Evolutionary conservation across 2,797 vertebrate genomes (phyloP), one percentile per base, ranked within the genome.

Genomic region (Lepus townsendii): DNA sequence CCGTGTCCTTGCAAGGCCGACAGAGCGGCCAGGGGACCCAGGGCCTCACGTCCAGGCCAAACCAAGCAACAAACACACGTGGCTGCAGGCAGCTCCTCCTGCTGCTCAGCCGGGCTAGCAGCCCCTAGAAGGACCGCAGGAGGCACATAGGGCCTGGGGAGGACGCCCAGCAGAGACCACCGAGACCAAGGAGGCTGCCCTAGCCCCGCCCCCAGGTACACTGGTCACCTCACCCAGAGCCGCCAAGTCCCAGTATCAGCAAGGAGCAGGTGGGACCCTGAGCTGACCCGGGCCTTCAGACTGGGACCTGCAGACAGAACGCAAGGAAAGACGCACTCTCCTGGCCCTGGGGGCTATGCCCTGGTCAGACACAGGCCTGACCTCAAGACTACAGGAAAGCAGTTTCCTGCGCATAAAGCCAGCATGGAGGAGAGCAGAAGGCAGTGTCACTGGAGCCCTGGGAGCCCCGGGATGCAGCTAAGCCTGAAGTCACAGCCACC

Each of bases 41-140:
- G 16, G 54, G 42, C 50, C 75, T 72, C 90, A 12, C 7, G 68
- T 6, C 71, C 68, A 77, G 68, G 26, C 60, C 50, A 42, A 63
- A 62, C 17, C 1, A 0, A 8, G 26, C 14, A 14, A 11, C 50
- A 27, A 68, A 65, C 22, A 10, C 82, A 19, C 0, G 0, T 1
- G 52, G 19, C 69, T n/a, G 5, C 11, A 19, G 30, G 22, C 3
- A 27, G 2, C 13, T 35, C 24, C 22, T 26, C 50, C 22, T 52
- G 20, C 65, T 27, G 27, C 17, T 72, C 54, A 1, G 62, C 57
- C n/a, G 66, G 3, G 6, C 76, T 62, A 0, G 4, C 50, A 30
- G 26, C 14, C 52, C 75, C 63, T 5, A 4, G 26, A 75, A 35
- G 60, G 24, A 6, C 30, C n/a, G 2, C 3, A 9, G n/a, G 60